phyloP scores from a whole-genome alignment of 2,797 vertebrate genomes.

The Esox lucius region DNA sequence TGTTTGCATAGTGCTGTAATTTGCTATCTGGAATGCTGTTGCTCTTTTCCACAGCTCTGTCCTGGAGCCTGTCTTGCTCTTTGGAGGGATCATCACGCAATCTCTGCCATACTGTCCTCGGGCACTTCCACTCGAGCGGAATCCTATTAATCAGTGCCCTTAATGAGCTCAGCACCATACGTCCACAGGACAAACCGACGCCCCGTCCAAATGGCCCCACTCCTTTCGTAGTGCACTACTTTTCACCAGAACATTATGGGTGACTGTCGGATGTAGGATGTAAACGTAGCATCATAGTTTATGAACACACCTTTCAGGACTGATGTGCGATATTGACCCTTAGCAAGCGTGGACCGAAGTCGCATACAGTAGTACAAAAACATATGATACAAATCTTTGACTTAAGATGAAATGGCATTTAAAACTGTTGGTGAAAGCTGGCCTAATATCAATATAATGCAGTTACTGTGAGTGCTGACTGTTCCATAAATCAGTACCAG shows the following conservation, averaged over 20 bases:
- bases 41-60: constrained; percentile 6
- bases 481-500: not conserved
- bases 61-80: constrained; percentile 6
- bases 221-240: not conserved
- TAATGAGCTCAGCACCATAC: constrained; percentile 55
- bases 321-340: not conserved
- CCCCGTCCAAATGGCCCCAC: not conserved
- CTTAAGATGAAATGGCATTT: no score
- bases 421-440: no score
- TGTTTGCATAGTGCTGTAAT: constrained; percentile 61
- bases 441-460: no score
- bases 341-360: not conserved
- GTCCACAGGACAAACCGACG: not conserved
- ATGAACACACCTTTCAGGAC: no score
- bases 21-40: constrained; percentile 47
- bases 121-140: constrained; percentile 4
- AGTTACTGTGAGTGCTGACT: no score
- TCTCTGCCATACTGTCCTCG: not conserved
- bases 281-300: no score
- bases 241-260: not conserved
- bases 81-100: not conserved
- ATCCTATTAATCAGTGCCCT: constrained; percentile 64
- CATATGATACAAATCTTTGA: no score
- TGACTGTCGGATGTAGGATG: not conserved
- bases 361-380: not conserved